Evolutionary conservation across 2,888 invertebrate species (phyloP).

Genomic region (Petrophora chlorosata): DNA sequence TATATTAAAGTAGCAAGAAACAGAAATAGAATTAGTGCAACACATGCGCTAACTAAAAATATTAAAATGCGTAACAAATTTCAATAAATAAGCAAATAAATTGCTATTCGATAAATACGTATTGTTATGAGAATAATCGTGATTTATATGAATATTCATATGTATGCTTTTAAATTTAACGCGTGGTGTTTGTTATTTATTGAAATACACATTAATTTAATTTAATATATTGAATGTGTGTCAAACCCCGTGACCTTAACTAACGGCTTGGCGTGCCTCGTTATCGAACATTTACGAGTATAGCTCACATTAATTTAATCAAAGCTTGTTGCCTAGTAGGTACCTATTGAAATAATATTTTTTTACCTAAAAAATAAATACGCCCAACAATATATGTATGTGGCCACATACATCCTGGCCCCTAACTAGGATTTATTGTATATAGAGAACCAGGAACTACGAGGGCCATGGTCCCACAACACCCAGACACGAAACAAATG

Average conservation of each 20-base stretch:
- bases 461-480: too few species aligned
- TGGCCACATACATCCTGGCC: too few species aligned
- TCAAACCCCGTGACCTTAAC: slow-evolving; percentile 52
- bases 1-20: slow-evolving; percentile 43
- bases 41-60: slow-evolving; percentile 56
- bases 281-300: slow-evolving; percentile 40
- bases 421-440: too few species aligned
- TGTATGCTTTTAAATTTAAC: slow-evolving; percentile 61
- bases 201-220: slow-evolving; percentile 52
- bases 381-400: too few species aligned
- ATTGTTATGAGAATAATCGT: slow-evolving; percentile 73
- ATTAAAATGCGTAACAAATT: slow-evolving; percentile 78
- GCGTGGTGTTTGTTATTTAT: slow-evolving; percentile 54
- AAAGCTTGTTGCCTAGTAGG: background rate
- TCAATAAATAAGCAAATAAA: slow-evolving; percentile 82
- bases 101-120: slow-evolving; percentile 75
- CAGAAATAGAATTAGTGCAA: slow-evolving; percentile 55
- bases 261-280: slow-evolving; percentile 38
- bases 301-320: slow-evolving; percentile 37
- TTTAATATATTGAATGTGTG: slow-evolving; percentile 55
- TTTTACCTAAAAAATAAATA: too few species aligned
- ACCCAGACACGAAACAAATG: too few species aligned
- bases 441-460: too few species aligned
- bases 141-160: slow-evolving; percentile 84
- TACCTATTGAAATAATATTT: background rate